These are phyloP conservation scores for Drosophila subquinaria DNA, from an alignment of 2,888 invertebrate genomes.

Conservation along the genomic window DNA sequence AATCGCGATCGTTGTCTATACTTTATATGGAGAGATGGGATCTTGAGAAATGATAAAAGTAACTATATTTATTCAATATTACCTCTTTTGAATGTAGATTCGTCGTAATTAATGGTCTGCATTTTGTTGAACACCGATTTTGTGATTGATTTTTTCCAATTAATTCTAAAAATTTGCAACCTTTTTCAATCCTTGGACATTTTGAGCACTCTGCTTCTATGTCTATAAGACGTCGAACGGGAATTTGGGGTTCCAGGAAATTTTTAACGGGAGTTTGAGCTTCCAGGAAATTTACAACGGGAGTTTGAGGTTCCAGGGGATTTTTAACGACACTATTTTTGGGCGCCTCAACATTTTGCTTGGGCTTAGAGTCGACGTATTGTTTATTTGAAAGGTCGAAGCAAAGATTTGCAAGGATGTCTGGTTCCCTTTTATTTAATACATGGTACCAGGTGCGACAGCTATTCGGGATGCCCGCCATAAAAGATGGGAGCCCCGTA, in stretches of 20 bases:
- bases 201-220: slow-evolving; percentile 37
- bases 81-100: slow-evolving; percentile 44
- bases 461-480: slow-evolving; percentile 39
- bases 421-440: not conserved
- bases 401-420: slow-evolving; percentile 27
- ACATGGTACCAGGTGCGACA: slow-evolving; percentile 29
- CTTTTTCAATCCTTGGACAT: slow-evolving; percentile 3
- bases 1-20: slow-evolving; percentile 19
- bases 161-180: slow-evolving; percentile 11
- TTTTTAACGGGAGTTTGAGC: not conserved
- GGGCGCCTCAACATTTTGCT: not conserved
- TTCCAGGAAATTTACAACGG: not conserved
- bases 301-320: not conserved
- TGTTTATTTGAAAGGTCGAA: slow-evolving; percentile 16
- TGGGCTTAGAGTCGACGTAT: slow-evolving; percentile 29
- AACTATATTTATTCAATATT: not conserved
- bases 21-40: slow-evolving; percentile 4
- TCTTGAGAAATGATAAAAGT: not conserved
- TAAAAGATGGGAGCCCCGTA: slow-evolving; percentile 9
- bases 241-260: not conserved
- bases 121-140: slow-evolving; percentile 48
- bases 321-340: not conserved
- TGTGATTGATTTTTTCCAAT: not conserved
- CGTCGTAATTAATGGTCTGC: slow-evolving; percentile 48
- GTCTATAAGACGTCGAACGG: slow-evolving; percentile 34